Base-by-base conservation (phyloP, 2,113 vertebrate genomes). In the Myrmecophaga tridactyla region DNA sequence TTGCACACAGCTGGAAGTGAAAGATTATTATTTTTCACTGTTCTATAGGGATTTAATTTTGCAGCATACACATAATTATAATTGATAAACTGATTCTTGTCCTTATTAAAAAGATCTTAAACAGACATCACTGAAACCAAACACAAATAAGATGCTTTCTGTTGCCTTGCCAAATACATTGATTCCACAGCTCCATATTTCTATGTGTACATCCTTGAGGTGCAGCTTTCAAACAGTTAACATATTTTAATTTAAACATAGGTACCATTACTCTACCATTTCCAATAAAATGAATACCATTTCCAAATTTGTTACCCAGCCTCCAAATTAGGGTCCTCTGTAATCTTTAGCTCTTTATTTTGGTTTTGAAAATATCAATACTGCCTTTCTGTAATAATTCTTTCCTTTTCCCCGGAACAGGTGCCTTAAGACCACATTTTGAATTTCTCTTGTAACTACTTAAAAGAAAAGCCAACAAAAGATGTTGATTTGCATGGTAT, bases 191-290 rank as follows among this genome's bases (percentile, higher is more conserved):
- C 10, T 92, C 27, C 31, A 4, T 84, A 46, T 69, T 78, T 92
- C 67, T 67, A 86, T 89, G 48, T 75, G 41, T 53, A 11, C 48
- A 60, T 6, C 27, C 56, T 85, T 60, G 46, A 84, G 20, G 4
- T 62, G 0, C 31, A n/a, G n/a, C 39, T 94, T 94, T 94, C n/a
- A 56, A 63, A 25, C 27, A 73, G 31, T 69, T 23, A n/a, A 92
- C 78, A 53, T 92, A 29, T 91, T 88, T 91, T 73, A 73, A 60
- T 89, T 84, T 76, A 41, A 95, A 41, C 36, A 63, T 75, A 89
- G 86, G n/a, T 23, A 63, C 69, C 48, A 2, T 92, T 92, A 80
- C 27, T 39, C 17, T 27, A 36, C 36, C 69, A 41, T 86, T 93
- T 18, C n/a, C 77, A 18, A 56, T 83, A 63, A 73, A 75, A 21